These are phyloP conservation scores for Burhinus oedicnemus DNA, from an alignment of 2,113 vertebrate genomes.

Conservation along the genomic window DNA sequence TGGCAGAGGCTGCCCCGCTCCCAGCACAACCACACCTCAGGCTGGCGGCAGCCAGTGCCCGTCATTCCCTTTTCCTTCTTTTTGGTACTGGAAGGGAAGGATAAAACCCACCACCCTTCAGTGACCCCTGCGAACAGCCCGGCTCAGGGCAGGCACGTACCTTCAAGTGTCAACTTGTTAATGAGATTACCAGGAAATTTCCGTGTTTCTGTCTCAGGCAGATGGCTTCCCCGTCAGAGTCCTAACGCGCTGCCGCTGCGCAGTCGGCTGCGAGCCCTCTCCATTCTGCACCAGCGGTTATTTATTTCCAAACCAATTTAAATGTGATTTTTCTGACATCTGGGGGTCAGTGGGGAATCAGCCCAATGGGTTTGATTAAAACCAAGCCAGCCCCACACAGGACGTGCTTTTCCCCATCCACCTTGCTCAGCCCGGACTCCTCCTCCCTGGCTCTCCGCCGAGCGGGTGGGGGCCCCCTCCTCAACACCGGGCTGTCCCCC, in stretches of 20 bases:
- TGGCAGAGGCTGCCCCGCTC: neutral
- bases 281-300: neutral
- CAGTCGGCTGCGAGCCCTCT: neutral
- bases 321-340: slow-evolving; percentile 13
- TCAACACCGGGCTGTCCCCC: fast-evolving
- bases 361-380: neutral
- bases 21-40: neutral
- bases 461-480: fast-evolving
- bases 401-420: fast-evolving
- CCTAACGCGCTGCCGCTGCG: neutral
- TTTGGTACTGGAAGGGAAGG: neutral
- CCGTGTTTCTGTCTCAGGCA: neutral
- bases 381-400: fast-evolving
- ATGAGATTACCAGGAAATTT: neutral
- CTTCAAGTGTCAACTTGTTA: neutral
- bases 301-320: slow-evolving; percentile 31
- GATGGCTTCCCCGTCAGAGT: slow-evolving; percentile 51
- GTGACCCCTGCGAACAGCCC: neutral
- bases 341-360: neutral
- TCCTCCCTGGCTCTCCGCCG: fast-evolving
- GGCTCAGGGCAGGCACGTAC: neutral
- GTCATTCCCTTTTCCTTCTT: neutral
- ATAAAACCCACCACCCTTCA: fast-evolving
- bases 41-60: neutral
- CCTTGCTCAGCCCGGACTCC: neutral